Evolutionary conservation across 2,113 vertebrate genomes (phyloP).

Genomic region (Callocephalon fimbriatum): DNA sequence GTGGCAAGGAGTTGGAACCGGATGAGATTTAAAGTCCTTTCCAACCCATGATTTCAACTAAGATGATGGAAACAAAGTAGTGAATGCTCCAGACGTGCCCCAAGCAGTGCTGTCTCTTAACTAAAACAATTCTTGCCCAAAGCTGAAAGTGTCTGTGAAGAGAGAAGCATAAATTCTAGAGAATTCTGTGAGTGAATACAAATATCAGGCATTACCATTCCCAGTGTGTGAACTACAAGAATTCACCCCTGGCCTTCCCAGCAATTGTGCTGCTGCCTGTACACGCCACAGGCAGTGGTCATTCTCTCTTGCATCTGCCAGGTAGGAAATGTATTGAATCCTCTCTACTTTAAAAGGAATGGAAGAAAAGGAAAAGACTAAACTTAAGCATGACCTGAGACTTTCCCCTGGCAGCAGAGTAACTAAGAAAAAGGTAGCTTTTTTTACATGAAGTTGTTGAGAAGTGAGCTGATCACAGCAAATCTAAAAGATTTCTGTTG

Average conservation of each 20-base stretch:
- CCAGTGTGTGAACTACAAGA: rapidly evolving
- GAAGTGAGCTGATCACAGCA: neutral
- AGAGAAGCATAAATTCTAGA: neutral
- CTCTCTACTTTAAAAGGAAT: neutral
- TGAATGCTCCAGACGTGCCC: neutral
- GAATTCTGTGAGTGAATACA: neutral
- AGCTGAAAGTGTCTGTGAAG: neutral
- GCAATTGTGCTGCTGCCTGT: neutral
- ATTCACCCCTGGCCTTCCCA: neutral
- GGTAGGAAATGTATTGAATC: neutral
- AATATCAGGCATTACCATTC: neutral
- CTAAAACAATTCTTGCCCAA: neutral
- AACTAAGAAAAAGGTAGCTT: neutral
- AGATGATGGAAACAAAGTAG: neutral
- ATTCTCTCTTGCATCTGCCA: rapidly evolving
- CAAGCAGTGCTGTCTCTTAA: neutral
- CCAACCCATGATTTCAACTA: neutral
- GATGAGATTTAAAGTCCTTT: neutral
- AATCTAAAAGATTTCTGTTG: neutral
- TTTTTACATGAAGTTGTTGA: neutral
- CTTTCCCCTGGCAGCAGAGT: neutral
- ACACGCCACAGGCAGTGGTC: neutral
- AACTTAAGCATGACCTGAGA: rapidly evolving
- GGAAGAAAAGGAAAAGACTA: neutral
- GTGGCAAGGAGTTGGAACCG: neutral